Evolutionary conservation across 2,113 vertebrate species (phyloP).

Genomic region (Pipra filicauda): DNA sequence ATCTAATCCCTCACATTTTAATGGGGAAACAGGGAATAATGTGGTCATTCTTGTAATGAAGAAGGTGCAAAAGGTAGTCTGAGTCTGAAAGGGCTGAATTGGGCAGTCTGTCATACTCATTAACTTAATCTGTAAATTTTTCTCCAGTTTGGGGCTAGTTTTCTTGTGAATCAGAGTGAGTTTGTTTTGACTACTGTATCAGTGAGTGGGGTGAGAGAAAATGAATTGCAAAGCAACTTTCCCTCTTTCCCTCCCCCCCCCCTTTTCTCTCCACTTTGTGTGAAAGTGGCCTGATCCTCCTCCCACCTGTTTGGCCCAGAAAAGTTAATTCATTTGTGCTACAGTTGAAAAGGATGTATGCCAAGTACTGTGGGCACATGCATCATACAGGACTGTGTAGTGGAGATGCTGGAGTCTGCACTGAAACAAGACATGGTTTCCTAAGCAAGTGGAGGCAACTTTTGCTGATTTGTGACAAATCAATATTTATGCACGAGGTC

Average conservation of each 20-base stretch:
- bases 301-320: background rate
- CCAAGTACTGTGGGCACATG: background rate
- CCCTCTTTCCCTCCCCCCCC: rapidly evolving
- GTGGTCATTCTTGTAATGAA: background rate
- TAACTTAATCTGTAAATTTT: background rate
- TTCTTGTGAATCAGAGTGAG: background rate
- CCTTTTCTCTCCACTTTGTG: background rate
- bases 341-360: background rate
- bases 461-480: background rate
- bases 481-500: rapidly evolving
- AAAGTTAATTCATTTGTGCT: background rate
- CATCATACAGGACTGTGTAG: rapidly evolving
- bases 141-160: background rate
- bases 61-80: background rate
- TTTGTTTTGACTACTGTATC: background rate
- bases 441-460: background rate
- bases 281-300: background rate
- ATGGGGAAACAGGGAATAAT: background rate
- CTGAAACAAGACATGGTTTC: background rate
- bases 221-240: background rate
- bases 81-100: background rate
- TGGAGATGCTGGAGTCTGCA: background rate
- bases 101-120: background rate
- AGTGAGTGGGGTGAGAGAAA: background rate
- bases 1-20: background rate